Conservation (phyloP, 2,888 invertebrate species). For the Gandaritis pyraliata region DNA sequence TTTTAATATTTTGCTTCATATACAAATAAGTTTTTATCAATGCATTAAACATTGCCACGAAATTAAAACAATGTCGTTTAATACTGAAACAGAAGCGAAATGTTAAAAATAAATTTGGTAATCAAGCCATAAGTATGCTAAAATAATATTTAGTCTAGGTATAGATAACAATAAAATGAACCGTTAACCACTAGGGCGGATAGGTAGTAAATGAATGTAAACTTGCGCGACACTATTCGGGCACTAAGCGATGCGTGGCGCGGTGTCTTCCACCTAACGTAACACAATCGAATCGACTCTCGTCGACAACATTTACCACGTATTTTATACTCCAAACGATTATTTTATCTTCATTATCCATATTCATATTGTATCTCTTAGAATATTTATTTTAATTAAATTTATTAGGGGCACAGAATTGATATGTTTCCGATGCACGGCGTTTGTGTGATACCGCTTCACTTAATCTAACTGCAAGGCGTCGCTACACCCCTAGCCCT, state of each 20-base stretch:
- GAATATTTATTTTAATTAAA: conserved; percentile 80
- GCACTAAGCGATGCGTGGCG: conserved; percentile 60
- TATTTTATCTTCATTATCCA: conserved; percentile 77
- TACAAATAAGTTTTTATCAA: conserved; percentile 78
- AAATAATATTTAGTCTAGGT: conserved; percentile 57
- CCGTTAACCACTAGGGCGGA: conserved; percentile 62
- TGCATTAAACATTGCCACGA: conserved; percentile 64
- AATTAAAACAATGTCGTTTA: conserved; percentile 73
- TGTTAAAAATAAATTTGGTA: conserved; percentile 79
- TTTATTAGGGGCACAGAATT: conserved; percentile 91
- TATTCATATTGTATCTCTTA: conserved; percentile 83
- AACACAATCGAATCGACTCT: conserved; percentile 65
- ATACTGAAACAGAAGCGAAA: conserved; percentile 81
- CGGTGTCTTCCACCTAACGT: conserved; percentile 51
- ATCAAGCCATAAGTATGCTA: conserved; percentile 70
- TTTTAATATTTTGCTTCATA: conserved; percentile 79
- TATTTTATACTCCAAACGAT: conserved; percentile 81
- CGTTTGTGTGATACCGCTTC: conserved; percentile 86
- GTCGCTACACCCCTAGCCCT: conserved; percentile 80
- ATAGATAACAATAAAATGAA: conserved; percentile 72
- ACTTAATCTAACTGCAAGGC: conserved; percentile 84
- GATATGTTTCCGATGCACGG: conserved; percentile 91
- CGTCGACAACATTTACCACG: conserved; percentile 76
- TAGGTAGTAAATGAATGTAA: conserved; percentile 60
- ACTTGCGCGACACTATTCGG: conserved; percentile 77